Evolutionary conservation across 2,888 invertebrate species (phyloP), one percentile per base, ranked within the genome.

Genomic region (Drosophila barbarae): DNA sequence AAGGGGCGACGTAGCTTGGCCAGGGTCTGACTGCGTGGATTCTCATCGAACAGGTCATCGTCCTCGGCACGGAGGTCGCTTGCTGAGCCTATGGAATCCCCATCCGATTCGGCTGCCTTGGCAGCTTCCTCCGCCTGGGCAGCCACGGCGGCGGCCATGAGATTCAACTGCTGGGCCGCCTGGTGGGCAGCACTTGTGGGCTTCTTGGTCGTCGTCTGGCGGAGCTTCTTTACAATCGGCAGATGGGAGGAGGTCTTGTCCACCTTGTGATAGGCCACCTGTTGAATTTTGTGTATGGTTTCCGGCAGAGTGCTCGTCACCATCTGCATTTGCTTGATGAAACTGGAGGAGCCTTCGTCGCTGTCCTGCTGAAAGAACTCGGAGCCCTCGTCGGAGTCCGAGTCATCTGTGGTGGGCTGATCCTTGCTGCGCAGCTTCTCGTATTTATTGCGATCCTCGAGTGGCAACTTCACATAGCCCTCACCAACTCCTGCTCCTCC

Each of bases 381-480:
- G 5, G 63, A 30, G 18, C 53, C 61, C 44, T 60, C 71, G 44
- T 60, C 71, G 38, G 91, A 91, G 61, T 89, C 89, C 42, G 91
- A 91, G 77, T 91, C 92, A 74, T 91, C 92, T 64, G 89, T 91
- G 41, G 91, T 92, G 26, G 87, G 87, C 46, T 91, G 87, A 71
- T 93, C 93, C 72, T 92, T 92, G 83, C 91, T 92, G 2, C 92
- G 91, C 47, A 95, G 89, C 86, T 95, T 95, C 81, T 94, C 94
- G 84, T 95, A 95, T 80, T 94, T 94, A 21, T 94, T 93, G 32
- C 94, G 91, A 86, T 94, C 93, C 78, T 94, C 94, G 5, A 93
- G 74, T 0, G 93, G 93, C 0, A 92, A 91, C 74, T 92, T 91
- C 0, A 93, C 91, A 84, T 92, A 93, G 13, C 51, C 92, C 89